A percentile compares a stretch with the other conserved stretches of the same genome.
These are phyloP conservation scores for Drepanosiphum platanoidis DNA, from an alignment of 2,888 invertebrate species.

Conservation along the genomic window DNA sequence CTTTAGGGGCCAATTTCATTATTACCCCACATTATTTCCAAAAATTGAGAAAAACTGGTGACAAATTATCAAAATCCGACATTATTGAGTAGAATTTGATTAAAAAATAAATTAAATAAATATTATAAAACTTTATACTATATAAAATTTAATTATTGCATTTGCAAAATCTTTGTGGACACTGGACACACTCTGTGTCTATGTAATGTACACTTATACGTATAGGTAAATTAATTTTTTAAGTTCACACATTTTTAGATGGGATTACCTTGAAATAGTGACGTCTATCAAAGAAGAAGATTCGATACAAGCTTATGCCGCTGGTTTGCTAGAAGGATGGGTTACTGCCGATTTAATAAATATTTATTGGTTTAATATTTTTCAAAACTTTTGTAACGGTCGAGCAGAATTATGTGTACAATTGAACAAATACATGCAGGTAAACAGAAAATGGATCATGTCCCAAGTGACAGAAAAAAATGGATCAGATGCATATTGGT, in stretches of 20 bases:
- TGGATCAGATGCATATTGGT: conserved; percentile 79
- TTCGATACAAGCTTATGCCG: conserved; percentile 81
- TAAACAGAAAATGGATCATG: conserved; percentile 74
- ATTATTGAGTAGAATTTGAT: too few relatives aligned
- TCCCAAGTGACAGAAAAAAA: conserved; percentile 70
- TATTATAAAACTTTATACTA: too few relatives aligned
- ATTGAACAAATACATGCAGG: conserved; percentile 74
- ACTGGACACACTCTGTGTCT: too few relatives aligned
- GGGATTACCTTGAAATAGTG: conserved; percentile 73
- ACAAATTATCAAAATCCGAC: too few relatives aligned
- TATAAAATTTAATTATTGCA: too few relatives aligned
- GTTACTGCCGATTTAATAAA: conserved; percentile 83
- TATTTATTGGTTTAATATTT: conserved; percentile 80
- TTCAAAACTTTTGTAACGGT: conserved; percentile 70
- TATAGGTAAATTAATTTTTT: background rate
- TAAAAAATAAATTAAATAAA: too few relatives aligned
- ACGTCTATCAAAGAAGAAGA: conserved; percentile 70
- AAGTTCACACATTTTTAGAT: conserved; percentile 67
- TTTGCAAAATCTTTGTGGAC: too few relatives aligned
- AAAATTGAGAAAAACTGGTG: too few relatives aligned
- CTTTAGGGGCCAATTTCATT: too few relatives aligned
- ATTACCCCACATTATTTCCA: too few relatives aligned
- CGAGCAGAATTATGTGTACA: conserved; percentile 74
- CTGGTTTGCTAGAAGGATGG: conserved; percentile 85
- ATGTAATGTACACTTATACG: background rate